Conservation (phyloP, 2,888 invertebrate species). For the Copidosoma aretas region DNA sequence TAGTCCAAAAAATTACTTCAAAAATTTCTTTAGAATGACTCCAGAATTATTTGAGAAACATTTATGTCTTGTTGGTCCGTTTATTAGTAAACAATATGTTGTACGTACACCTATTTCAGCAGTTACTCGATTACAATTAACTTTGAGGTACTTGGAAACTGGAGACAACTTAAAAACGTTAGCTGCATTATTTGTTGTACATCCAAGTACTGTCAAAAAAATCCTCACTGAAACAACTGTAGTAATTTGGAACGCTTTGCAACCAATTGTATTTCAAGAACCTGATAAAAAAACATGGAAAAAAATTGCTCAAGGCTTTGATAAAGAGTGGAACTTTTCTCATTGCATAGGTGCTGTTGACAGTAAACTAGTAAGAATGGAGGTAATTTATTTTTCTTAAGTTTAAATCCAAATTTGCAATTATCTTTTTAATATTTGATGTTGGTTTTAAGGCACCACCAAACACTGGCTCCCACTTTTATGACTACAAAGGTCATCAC, state of each 20-base stretch:
- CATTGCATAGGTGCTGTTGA: slow-evolving; percentile 2
- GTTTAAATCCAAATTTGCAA: too few relatives aligned
- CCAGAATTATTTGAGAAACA: too few relatives aligned
- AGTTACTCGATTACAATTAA: not conserved
- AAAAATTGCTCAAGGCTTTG: not conserved
- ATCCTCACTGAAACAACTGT: not conserved
- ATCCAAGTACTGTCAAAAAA: too few relatives aligned
- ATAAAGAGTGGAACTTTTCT: not conserved
- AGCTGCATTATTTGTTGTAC: not conserved
- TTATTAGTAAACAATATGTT: too few relatives aligned
- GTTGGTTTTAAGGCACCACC: slow-evolving; percentile 34
- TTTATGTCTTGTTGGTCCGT: not conserved
- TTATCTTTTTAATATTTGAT: too few relatives aligned
- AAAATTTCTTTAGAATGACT: too few relatives aligned
- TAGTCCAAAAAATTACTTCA: too few relatives aligned
- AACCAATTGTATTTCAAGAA: slow-evolving; percentile 2
- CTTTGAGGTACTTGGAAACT: not conserved
- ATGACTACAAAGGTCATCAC: slow-evolving; percentile 40
- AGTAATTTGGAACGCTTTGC: not conserved
- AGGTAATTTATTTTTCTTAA: not conserved
- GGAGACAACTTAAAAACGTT: not conserved
- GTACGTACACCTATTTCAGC: not conserved
- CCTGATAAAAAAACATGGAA: not conserved
- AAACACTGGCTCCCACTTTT: slow-evolving; percentile 38
- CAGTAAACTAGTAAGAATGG: not conserved